Percentiles rank a stretch among this genome's conserved stretches.
These are phyloP conservation scores for Papilio gigon DNA, from an alignment of 2,888 invertebrate species.

Conservation along the genomic window DNA sequence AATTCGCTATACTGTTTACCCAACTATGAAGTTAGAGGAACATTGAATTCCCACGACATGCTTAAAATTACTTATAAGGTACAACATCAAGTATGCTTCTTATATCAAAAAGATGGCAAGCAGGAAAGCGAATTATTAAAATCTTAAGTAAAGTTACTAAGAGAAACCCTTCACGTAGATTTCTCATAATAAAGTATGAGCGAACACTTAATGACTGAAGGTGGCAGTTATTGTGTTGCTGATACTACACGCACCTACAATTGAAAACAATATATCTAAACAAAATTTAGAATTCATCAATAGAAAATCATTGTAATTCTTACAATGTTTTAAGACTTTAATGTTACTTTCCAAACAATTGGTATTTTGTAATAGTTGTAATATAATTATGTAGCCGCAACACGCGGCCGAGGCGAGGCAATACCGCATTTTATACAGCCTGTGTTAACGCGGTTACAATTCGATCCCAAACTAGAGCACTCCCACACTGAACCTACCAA, in stretches of 20 bases:
- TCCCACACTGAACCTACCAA: constrained; percentile 35
- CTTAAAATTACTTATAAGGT: neutral
- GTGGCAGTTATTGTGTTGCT: too few species aligned
- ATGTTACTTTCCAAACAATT: neutral
- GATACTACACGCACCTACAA: too few species aligned
- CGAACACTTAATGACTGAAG: too few species aligned
- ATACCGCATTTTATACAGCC: constrained; percentile 23
- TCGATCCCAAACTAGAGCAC: constrained; percentile 29
- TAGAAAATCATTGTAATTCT: neutral
- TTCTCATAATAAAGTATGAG: too few species aligned
- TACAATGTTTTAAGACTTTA: neutral
- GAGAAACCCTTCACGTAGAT: too few species aligned
- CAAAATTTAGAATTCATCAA: neutral
- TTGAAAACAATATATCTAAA: too few species aligned
- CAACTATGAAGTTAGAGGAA: constrained; percentile 44
- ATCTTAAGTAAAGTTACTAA: too few species aligned
- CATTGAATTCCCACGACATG: constrained; percentile 43
- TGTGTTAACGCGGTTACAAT: constrained; percentile 36
- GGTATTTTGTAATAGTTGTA: constrained; percentile 6
- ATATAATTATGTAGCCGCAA: constrained; percentile 6
- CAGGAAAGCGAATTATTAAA: too few species aligned
- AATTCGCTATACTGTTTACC: constrained; percentile 47
- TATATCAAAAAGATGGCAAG: neutral
- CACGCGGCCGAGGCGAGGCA: neutral
- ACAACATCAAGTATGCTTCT: neutral